Conservation (phyloP, 1,140 invertebrate genomes). For the Pteromalus puparum region DNA sequence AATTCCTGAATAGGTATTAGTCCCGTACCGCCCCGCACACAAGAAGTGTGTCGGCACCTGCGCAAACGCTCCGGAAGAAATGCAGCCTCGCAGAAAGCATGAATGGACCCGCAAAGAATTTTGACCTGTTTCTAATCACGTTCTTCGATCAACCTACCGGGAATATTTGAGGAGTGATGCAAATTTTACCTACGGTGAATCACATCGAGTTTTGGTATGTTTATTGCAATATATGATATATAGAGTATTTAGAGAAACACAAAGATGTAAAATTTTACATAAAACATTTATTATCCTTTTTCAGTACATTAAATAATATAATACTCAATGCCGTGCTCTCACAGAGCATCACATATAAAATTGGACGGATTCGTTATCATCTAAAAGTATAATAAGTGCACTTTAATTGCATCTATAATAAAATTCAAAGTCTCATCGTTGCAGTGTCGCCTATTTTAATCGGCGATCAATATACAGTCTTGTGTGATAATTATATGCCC, state of each 20-base stretch:
- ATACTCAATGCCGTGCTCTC: background rate
- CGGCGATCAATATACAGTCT: background rate
- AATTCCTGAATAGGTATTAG: too few species aligned
- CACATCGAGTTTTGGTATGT: too few species aligned
- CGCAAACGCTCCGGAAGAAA: background rate
- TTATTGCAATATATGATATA: too few species aligned
- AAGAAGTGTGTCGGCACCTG: background rate
- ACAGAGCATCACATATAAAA: background rate
- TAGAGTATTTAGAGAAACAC: too few species aligned
- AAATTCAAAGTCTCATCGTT: background rate
- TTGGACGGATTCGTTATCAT: background rate
- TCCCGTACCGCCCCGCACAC: too few species aligned
- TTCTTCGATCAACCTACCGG: background rate
- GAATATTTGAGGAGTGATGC: background rate
- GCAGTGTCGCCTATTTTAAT: background rate
- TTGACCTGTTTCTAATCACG: background rate
- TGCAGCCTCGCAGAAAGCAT: background rate
- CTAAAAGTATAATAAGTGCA: background rate
- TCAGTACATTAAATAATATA: background rate
- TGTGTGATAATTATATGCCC: background rate
- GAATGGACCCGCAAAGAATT: background rate
- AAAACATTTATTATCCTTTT: background rate
- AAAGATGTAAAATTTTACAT: too few species aligned
- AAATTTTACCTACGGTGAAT: background rate
- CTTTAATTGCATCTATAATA: background rate